Percentiles rank a stretch among this genome's conserved stretches.
These are phyloP conservation scores for Epinephelus cyanopodus DNA, from an alignment of 2,113 vertebrate species.

Conservation along the genomic window DNA sequence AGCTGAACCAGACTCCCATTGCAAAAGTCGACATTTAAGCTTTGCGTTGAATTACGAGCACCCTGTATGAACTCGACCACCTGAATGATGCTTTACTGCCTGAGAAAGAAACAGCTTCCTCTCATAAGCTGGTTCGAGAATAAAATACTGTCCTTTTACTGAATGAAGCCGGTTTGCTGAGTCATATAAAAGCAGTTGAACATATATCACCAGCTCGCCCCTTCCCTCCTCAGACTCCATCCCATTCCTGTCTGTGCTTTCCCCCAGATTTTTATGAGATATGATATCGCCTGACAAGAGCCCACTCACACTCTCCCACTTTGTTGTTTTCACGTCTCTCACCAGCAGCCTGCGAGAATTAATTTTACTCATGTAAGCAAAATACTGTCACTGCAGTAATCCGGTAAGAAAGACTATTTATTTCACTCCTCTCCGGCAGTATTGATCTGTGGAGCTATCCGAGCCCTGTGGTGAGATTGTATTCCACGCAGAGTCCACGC, in stretches of 20 bases:
- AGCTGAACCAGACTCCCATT: constrained; percentile 26
- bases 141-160: constrained; percentile 37
- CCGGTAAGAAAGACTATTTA: constrained; percentile 24
- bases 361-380: constrained; percentile 62
- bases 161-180: constrained; percentile 35
- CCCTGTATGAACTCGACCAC: not conserved
- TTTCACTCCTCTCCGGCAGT: constrained; percentile 46
- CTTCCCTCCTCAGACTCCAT: constrained; percentile 6
- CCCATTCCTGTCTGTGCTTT: constrained; percentile 26
- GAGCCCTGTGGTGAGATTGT: constrained; percentile 49
- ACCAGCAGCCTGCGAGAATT: constrained; percentile 27
- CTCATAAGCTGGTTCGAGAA: constrained; percentile 12
- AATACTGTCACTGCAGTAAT: constrained; percentile 54
- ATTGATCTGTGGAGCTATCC: constrained; percentile 65
- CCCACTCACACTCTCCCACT: constrained; percentile 12
- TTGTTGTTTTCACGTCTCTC: constrained; percentile 42
- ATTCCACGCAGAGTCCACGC: constrained; percentile 41
- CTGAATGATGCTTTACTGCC: constrained; percentile 44
- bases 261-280: constrained; percentile 43
- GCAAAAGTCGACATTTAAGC: constrained; percentile 25
- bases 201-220: constrained; percentile 33
- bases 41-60: constrained; percentile 24
- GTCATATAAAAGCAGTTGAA: constrained; percentile 43
- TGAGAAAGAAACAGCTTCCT: constrained; percentile 29
- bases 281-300: constrained; percentile 9